Evolutionary conservation across 2,888 invertebrate species (phyloP).

Genomic region (Catonia carolina): DNA sequence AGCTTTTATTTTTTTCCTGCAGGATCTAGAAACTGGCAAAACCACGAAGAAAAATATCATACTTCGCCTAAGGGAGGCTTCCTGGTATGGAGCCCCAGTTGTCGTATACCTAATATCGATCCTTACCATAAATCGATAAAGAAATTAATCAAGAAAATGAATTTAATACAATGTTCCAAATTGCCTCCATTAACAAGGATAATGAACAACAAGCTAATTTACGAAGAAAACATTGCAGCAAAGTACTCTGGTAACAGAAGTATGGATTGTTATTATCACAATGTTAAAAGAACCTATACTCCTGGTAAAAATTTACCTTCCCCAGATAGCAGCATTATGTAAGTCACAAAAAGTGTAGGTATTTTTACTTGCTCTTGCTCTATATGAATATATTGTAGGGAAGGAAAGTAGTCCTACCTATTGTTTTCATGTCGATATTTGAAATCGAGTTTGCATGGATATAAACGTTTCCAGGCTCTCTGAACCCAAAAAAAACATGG

Average conservation of each 20-base stretch:
- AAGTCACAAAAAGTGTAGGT: no score
- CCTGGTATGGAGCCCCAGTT: constrained; percentile 53
- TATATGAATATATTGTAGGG: no score
- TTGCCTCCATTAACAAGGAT: constrained; percentile 29
- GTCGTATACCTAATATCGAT: constrained; percentile 55
- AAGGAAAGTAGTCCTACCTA: no score
- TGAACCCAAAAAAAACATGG: no score
- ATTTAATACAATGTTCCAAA: constrained; percentile 41
- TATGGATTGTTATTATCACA: constrained; percentile 23
- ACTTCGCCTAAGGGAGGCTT: constrained; percentile 41
- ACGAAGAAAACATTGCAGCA: constrained; percentile 2
- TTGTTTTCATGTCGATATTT: no score
- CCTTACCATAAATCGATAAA: constrained; percentile 47
- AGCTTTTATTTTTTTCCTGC: no score
- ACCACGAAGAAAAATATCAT: background rate
- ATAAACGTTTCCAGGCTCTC: no score
- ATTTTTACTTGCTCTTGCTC: no score
- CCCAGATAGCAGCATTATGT: constrained; percentile 32
- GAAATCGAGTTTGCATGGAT: no score
- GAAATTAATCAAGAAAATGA: constrained; percentile 47
- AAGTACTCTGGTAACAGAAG: constrained; percentile 40
- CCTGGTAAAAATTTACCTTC: constrained; percentile 17
- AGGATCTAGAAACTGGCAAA: no score
- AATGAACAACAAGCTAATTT: constrained; percentile 16
- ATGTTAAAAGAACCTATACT: no score